A percentile compares a stretch with the other conserved stretches of the same genome.
phyloP scores from a whole-genome alignment of 2,113 vertebrate species.

The Haemorhous mexicanus region DNA sequence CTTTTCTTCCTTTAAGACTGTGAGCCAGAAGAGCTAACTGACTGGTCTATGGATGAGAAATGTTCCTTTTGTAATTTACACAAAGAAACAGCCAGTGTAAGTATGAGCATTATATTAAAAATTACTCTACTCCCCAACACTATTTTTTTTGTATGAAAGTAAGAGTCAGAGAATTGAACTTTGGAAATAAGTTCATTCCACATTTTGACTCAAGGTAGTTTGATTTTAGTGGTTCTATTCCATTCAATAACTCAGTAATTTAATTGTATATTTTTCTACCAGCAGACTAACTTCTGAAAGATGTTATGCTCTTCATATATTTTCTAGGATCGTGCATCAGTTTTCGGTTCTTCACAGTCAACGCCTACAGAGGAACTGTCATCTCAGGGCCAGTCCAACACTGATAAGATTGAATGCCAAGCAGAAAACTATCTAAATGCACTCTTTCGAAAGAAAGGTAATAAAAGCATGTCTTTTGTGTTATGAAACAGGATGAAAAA shows the following conservation, averaged over 20 bases:
- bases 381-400: slow-evolving; percentile 90
- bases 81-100: slow-evolving; percentile 93
- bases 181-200: neutral
- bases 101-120: slow-evolving; percentile 60
- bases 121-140: neutral
- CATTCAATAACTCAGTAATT: neutral
- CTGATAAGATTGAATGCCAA: slow-evolving; percentile 94
- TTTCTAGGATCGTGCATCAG: slow-evolving; percentile 83
- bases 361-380: slow-evolving; percentile 90
- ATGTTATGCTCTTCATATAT: neutral
- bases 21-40: slow-evolving; percentile 94
- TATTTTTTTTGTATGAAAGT: neutral
- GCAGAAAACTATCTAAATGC: slow-evolving; percentile 97
- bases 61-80: slow-evolving; percentile 96
- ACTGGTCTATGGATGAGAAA: slow-evolving; percentile 94
- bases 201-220: neutral
- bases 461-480: slow-evolving; percentile 11
- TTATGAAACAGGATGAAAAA: neutral
- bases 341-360: slow-evolving; percentile 87
- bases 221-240: neutral
- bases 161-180: neutral
- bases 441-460: slow-evolving; percentile 99
- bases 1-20: slow-evolving; percentile 84
- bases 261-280: neutral
- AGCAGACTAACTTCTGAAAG: neutral